phyloP scores from a whole-genome alignment of 2,888 invertebrate genomes.

The Thelaira solivaga region DNA sequence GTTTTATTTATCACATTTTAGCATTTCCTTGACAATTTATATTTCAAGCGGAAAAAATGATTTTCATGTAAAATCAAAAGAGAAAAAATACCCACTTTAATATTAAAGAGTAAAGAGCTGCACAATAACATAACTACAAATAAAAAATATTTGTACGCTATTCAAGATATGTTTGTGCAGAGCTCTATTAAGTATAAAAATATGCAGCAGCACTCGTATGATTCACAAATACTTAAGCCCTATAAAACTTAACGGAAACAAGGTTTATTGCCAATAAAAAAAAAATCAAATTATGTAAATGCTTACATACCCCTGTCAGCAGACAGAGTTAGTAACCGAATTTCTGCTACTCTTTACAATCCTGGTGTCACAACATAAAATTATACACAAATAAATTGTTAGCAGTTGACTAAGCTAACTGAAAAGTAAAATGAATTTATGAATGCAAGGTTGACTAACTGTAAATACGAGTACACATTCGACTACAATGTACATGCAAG shows the following conservation, averaged over 20 bases:
- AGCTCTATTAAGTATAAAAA: no score
- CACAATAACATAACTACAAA: no score
- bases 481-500: no score
- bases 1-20: no score
- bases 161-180: no score
- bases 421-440: neutral
- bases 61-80: no score
- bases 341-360: neutral
- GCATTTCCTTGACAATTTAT: no score
- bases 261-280: slow-evolving; percentile 37
- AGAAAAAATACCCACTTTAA: no score
- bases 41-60: no score
- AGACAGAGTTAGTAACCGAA: neutral
- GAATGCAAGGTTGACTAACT: neutral
- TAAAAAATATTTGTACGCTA: no score
- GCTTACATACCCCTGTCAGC: neutral
- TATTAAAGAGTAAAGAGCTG: no score
- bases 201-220: neutral
- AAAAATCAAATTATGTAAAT: neutral
- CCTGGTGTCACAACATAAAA: slow-evolving; percentile 13
- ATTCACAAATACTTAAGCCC: neutral
- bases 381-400: slow-evolving; percentile 5
- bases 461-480: no score
- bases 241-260: slow-evolving; percentile 24
- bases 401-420: neutral